Percentiles rank a stretch among this genome's conserved stretches.
Evolutionary conservation across 2,797 vertebrate species (phyloP).

Genomic region (Chloroceryle amazona): DNA sequence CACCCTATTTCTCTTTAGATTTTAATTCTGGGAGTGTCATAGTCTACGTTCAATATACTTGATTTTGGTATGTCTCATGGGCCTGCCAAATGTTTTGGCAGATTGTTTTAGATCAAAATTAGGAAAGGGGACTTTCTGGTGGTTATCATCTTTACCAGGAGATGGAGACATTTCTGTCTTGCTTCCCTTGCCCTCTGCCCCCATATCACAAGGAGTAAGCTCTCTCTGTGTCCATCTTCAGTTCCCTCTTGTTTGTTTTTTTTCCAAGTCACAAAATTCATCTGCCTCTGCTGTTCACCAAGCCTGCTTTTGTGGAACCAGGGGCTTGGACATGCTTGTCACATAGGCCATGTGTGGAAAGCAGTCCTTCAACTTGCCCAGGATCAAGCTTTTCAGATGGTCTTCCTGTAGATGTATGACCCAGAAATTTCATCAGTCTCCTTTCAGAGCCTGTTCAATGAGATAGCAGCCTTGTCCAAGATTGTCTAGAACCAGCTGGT

Average conservation of each 20-base stretch:
- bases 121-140: neutral
- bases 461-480: neutral
- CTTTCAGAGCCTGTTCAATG: neutral
- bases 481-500: neutral
- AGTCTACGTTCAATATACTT: neutral
- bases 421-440: neutral
- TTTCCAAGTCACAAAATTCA: neutral
- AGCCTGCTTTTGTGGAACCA: neutral
- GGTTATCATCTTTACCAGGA: neutral
- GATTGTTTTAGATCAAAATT: neutral
- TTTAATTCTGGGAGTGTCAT: neutral
- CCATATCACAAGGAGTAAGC: neutral
- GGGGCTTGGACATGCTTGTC: neutral
- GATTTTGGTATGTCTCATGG: neutral
- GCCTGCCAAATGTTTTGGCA: neutral
- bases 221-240: neutral
- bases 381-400: neutral
- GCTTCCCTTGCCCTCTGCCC: neutral
- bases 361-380: neutral
- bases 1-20: neutral
- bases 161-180: neutral
- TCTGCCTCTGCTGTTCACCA: neutral
- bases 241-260: neutral
- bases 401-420: neutral
- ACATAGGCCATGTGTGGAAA: neutral